Evolutionary conservation across 2,113 vertebrate genomes (phyloP).

Genomic region (Hylia prasina): DNA sequence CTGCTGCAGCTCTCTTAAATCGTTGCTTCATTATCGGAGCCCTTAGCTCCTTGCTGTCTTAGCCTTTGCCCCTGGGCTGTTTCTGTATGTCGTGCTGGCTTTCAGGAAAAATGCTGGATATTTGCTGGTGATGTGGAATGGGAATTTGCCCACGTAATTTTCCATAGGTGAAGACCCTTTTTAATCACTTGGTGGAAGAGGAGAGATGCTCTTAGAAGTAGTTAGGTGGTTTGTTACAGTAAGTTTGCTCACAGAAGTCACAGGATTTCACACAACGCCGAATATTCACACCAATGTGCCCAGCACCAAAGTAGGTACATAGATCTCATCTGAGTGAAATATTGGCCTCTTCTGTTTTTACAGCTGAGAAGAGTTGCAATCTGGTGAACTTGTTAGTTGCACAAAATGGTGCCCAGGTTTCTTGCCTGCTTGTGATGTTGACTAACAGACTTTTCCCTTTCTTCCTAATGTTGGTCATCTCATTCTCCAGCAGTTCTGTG

Average conservation of each 20-base stretch:
- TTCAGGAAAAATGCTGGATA: neutral
- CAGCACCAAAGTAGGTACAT: fast-evolving
- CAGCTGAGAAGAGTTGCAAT: neutral
- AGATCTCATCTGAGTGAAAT: neutral
- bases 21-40: neutral
- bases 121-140: neutral
- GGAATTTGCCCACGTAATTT: neutral
- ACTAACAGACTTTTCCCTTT: neutral
- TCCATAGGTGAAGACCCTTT: neutral
- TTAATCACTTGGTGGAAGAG: neutral
- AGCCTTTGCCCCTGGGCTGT: neutral
- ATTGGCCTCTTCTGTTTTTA: neutral
- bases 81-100: neutral
- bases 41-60: neutral
- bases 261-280: neutral
- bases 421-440: neutral
- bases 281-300: neutral
- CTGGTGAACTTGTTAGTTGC: neutral
- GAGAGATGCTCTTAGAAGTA: neutral
- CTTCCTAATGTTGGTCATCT: neutral
- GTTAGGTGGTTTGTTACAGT: neutral
- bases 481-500: neutral
- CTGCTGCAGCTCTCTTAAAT: neutral
- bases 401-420: neutral
- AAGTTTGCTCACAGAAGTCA: neutral